phyloP scores from a whole-genome alignment of 2,113 vertebrate genomes.

The Pongo pygmaeus region DNA sequence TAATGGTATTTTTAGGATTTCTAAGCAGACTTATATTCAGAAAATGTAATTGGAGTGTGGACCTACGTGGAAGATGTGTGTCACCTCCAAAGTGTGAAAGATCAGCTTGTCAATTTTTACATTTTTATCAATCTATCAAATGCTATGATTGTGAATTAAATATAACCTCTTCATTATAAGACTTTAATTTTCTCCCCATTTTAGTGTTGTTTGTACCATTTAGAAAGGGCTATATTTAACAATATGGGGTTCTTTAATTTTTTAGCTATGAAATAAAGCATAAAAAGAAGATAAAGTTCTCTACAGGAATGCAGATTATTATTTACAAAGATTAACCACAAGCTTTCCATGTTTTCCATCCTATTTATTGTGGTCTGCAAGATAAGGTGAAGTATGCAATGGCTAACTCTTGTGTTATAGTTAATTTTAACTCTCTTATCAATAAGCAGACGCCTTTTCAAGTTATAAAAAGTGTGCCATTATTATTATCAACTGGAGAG shows the following conservation, averaged over 20 bases:
- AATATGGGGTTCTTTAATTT: background rate
- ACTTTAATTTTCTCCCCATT: background rate
- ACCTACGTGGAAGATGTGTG: background rate
- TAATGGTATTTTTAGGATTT: background rate
- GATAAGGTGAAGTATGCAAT: conserved; percentile 75
- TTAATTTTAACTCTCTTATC: conserved; percentile 88
- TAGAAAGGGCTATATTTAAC: background rate
- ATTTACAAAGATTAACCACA: conserved; percentile 23
- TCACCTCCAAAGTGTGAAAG: background rate
- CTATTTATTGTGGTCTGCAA: conserved; percentile 70
- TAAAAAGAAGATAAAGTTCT: conserved; percentile 11
- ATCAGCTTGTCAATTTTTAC: background rate
- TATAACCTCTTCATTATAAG: background rate
- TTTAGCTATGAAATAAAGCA: conserved; percentile 21
- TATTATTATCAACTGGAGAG: conserved; percentile 81
- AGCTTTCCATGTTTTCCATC: conserved; percentile 40
- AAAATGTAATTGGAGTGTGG: background rate
- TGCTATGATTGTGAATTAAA: background rate
- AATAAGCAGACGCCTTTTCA: conserved; percentile 82
- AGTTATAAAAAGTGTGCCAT: conserved; percentile 83
- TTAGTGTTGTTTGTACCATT: background rate
- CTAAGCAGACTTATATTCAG: background rate
- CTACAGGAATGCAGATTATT: background rate
- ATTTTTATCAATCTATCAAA: conserved; percentile 1
- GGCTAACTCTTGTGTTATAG: conserved; percentile 71